phyloP scores from a whole-genome alignment of 2,888 invertebrate species.

The Apotomis turbidana region DNA sequence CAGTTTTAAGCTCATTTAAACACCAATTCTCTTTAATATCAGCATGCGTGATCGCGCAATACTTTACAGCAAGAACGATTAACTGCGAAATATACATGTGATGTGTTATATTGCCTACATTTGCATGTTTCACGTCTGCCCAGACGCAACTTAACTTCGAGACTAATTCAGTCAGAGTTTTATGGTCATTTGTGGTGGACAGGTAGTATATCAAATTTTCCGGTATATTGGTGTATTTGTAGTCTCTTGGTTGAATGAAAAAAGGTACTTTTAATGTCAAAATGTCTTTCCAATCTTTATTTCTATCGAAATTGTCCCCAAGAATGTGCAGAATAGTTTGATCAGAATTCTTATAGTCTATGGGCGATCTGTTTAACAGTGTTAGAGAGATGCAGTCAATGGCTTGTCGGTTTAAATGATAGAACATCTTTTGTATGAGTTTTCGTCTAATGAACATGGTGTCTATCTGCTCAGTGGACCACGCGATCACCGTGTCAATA shows the following conservation, averaged over 20 bases:
- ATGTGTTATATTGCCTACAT: slow-evolving; percentile 86
- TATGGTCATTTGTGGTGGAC: slow-evolving; percentile 64
- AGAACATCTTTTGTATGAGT: slow-evolving; percentile 80
- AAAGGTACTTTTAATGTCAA: slow-evolving; percentile 74
- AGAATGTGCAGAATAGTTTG: slow-evolving; percentile 78
- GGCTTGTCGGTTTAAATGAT: slow-evolving; percentile 82
- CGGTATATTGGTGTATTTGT: slow-evolving; percentile 80
- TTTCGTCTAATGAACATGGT: slow-evolving; percentile 68
- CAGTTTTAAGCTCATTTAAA: slow-evolving; percentile 70
- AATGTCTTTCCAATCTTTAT: slow-evolving; percentile 86
- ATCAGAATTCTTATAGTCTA: slow-evolving; percentile 66
- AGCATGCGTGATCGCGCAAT: slow-evolving; percentile 66
- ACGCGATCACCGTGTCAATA: slow-evolving; percentile 81
- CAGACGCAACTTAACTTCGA: slow-evolving; percentile 85
- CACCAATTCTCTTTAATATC: slow-evolving; percentile 59
- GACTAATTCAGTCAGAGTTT: slow-evolving; percentile 69
- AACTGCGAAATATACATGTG: slow-evolving; percentile 88
- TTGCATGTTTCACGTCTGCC: slow-evolving; percentile 86
- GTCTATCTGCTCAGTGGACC: slow-evolving; percentile 65
- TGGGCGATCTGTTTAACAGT: slow-evolving; percentile 80
- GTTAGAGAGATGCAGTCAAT: slow-evolving; percentile 83
- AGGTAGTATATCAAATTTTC: slow-evolving; percentile 86
- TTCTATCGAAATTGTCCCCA: slow-evolving; percentile 75
- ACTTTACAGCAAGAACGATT: slow-evolving; percentile 84
- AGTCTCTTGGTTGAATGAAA: slow-evolving; percentile 80